These are phyloP conservation scores for Xenus cinereus DNA, from an alignment of 2,113 vertebrate genomes.

Conservation along the genomic window DNA sequence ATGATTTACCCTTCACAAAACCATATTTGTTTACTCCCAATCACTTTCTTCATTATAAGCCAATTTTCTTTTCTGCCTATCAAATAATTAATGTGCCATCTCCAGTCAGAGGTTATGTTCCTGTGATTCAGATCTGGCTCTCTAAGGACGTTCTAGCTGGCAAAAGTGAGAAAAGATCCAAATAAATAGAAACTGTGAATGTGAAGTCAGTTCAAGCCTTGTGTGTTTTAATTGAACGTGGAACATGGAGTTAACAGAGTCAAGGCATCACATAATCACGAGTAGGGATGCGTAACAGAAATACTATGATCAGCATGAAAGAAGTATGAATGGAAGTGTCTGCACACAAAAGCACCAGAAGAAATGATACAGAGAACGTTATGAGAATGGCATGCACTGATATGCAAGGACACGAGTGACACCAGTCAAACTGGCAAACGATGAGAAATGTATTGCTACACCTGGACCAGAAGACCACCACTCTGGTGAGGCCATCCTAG, in stretches of 20 bases:
- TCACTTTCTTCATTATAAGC: background rate
- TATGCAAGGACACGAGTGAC: background rate
- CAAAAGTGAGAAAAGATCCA: background rate
- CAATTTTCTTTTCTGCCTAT: background rate
- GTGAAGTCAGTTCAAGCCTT: background rate
- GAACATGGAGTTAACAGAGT: background rate
- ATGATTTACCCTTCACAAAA: background rate
- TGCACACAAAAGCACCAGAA: background rate
- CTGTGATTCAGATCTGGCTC: background rate
- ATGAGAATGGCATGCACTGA: rapidly evolving
- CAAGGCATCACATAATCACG: background rate
- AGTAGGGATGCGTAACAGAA: background rate
- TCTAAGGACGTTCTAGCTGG: background rate
- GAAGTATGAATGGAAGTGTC: background rate
- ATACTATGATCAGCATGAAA: background rate
- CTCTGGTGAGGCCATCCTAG: background rate
- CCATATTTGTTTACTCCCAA: background rate
- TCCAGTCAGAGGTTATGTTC: background rate
- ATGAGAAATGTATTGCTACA: background rate
- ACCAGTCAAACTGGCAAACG: background rate
- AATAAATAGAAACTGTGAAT: background rate
- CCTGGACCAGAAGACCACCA: background rate
- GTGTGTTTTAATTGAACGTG: background rate
- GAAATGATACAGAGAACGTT: background rate
- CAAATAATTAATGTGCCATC: background rate